Evolutionary conservation across 2,888 invertebrate genomes (phyloP).

Genomic region (Caenorhabditis parvicauda): DNA sequence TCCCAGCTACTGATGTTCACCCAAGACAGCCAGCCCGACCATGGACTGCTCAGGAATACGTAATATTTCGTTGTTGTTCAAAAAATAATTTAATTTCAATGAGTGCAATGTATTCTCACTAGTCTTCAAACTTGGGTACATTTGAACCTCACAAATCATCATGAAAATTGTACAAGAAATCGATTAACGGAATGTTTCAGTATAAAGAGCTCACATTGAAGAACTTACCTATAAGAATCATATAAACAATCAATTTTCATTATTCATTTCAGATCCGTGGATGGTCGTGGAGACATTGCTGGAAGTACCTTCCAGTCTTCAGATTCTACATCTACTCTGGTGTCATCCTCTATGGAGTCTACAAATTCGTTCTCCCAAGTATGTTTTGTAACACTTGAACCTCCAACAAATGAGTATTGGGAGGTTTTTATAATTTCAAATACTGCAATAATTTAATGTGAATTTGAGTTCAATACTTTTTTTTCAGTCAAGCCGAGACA

Average conservation of each 20-base stretch:
- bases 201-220: too few species aligned
- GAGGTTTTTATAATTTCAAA: too few species aligned
- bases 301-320: constrained; percentile 57
- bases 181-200: too few species aligned
- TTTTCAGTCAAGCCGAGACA: constrained; percentile 57
- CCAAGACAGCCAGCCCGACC: constrained; percentile 57
- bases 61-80: constrained; percentile 15
- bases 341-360: constrained; percentile 55
- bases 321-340: constrained; percentile 59
- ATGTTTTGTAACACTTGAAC: constrained; percentile 12
- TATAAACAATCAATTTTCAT: neutral
- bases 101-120: neutral
- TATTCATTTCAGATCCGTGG: constrained; percentile 46
- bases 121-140: neutral
- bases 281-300: constrained; percentile 58
- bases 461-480: neutral
- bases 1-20: constrained; percentile 53
- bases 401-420: neutral
- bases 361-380: constrained; percentile 57
- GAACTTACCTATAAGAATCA: neutral
- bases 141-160: too few species aligned
- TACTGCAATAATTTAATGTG: constrained; percentile 6
- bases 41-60: constrained; percentile 56
- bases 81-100: neutral
- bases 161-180: too few species aligned